Percentiles rank a stretch among this genome's conserved stretches.
These are phyloP conservation scores for Trachymyrmex cornetzi DNA, from an alignment of 1,140 invertebrate species.

Conservation along the genomic window DNA sequence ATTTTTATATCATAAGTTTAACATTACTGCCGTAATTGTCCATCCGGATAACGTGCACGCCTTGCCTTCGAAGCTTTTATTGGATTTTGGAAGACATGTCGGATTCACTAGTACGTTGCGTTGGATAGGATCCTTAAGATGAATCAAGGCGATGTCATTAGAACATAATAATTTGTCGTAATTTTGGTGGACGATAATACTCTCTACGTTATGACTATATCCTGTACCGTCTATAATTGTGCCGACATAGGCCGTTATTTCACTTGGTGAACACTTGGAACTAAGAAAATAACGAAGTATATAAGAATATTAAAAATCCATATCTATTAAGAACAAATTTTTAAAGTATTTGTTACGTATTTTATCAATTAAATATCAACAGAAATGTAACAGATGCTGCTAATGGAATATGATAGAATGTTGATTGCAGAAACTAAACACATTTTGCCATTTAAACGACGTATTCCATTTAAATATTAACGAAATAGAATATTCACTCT, in stretches of 20 bases:
- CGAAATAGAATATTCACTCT: too few species aligned
- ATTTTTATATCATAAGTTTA: neutral
- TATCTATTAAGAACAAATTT: neutral
- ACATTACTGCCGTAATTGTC: slow-evolving; percentile 74
- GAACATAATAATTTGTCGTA: slow-evolving; percentile 57
- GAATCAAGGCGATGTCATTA: slow-evolving; percentile 85
- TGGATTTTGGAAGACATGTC: slow-evolving; percentile 2
- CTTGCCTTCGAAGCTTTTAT: neutral
- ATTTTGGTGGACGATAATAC: slow-evolving; percentile 76
- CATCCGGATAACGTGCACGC: slow-evolving; percentile 81
- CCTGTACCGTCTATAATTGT: slow-evolving; percentile 18
- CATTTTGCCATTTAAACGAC: too few species aligned
- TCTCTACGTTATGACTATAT: slow-evolving; percentile 56
- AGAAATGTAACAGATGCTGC: too few species aligned
- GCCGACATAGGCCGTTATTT: slow-evolving; percentile 6
- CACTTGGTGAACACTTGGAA: accelerated
- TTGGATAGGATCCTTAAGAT: slow-evolving; percentile 72
- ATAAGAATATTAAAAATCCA: too few species aligned
- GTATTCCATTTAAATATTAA: too few species aligned
- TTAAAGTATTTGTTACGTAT: neutral
- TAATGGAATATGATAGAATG: too few species aligned
- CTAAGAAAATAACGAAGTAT: neutral
- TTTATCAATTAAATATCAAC: neutral
- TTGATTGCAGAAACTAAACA: too few species aligned
- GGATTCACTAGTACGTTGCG: slow-evolving; percentile 73